A percentile compares a stretch with the other conserved stretches of the same genome.
Evolutionary conservation across 2,888 invertebrate genomes (phyloP).

Genomic region (Scaptomyza cyrtandrae): DNA sequence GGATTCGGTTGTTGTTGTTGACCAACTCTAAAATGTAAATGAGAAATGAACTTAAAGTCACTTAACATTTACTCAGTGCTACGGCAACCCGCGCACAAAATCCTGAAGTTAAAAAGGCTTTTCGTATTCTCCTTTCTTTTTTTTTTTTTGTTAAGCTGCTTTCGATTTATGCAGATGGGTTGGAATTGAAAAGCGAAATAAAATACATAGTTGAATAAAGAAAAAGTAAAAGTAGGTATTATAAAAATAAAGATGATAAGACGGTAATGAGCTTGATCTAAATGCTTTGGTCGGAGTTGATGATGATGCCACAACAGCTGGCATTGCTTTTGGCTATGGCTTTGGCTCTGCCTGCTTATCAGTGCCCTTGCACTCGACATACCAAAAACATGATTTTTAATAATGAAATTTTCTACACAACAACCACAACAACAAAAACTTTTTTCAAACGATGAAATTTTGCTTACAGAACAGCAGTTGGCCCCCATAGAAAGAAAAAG

Average conservation of each 20-base stretch:
- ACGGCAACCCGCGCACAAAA: slow-evolving; percentile 16
- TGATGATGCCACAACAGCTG: slow-evolving; percentile 18
- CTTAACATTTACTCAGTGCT: slow-evolving; percentile 4
- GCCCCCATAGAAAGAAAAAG: slow-evolving; percentile 29
- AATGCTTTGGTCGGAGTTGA: slow-evolving; percentile 51
- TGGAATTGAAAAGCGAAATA: slow-evolving; percentile 7
- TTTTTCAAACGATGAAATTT: slow-evolving; percentile 52
- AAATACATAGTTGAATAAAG: background rate
- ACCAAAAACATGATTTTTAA: slow-evolving; percentile 55
- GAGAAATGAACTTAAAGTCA: slow-evolving; percentile 4
- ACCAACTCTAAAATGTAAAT: slow-evolving; percentile 22
- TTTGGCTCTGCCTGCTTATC: slow-evolving; percentile 51
- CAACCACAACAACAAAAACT: slow-evolving; percentile 23
- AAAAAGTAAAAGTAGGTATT: slow-evolving; percentile 7
- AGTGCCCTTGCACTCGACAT: slow-evolving; percentile 65
- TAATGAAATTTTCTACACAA: slow-evolving; percentile 60
- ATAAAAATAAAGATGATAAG: slow-evolving; percentile 48
- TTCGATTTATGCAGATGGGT: slow-evolving; percentile 52
- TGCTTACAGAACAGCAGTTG: slow-evolving; percentile 36
- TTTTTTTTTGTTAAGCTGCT: slow-evolving; percentile 43
- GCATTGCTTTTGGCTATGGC: background rate
- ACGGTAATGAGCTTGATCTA: slow-evolving; percentile 53
- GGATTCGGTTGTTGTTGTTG: background rate
- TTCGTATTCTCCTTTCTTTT: background rate
- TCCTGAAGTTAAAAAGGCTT: slow-evolving; percentile 23